Conservation (phyloP, 2,888 invertebrate genomes). For the Panopea generosa region DNA sequence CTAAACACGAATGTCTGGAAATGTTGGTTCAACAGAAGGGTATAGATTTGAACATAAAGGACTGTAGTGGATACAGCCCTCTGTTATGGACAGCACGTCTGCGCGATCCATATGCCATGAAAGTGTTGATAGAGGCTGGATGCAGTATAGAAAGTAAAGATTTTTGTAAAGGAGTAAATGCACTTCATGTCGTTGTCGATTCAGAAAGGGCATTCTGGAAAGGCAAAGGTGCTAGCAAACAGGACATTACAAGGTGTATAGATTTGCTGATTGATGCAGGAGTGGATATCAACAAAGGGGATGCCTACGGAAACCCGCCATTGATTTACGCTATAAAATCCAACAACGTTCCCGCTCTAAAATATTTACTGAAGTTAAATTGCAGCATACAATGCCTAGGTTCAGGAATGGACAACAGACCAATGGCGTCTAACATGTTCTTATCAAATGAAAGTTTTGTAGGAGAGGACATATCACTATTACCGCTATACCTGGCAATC, state of each 20-base stretch:
- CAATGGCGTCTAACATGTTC: constrained; percentile 31
- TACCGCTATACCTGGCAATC: constrained; percentile 56
- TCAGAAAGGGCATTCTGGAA: constrained; percentile 47
- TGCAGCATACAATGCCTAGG: constrained; percentile 37
- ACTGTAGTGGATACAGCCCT: constrained; percentile 58
- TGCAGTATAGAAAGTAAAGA: constrained; percentile 54
- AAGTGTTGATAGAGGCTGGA: constrained; percentile 50
- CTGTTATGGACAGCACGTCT: constrained; percentile 52
- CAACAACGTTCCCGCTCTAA: constrained; percentile 49
- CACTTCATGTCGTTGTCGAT: constrained; percentile 51
- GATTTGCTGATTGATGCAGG: constrained; percentile 44
- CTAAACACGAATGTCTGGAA: constrained; percentile 45
- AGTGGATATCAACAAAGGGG: constrained; percentile 49
- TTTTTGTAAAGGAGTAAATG: constrained; percentile 34
- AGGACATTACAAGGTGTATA: constrained; percentile 47
- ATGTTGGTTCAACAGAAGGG: constrained; percentile 48
- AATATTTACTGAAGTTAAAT: constrained; percentile 52
- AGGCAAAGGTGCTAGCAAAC: constrained; percentile 34
- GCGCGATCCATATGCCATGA: constrained; percentile 49
- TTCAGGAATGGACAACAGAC: background rate
- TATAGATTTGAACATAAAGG: constrained; percentile 55
- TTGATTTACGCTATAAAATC: constrained; percentile 57
- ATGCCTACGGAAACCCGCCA: constrained; percentile 51
- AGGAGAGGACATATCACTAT: constrained; percentile 8
- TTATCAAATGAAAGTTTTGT: too few species aligned